These are phyloP conservation scores for Archilochus colubris DNA, from an alignment of 2,113 vertebrate genomes.

Conservation along the genomic window DNA sequence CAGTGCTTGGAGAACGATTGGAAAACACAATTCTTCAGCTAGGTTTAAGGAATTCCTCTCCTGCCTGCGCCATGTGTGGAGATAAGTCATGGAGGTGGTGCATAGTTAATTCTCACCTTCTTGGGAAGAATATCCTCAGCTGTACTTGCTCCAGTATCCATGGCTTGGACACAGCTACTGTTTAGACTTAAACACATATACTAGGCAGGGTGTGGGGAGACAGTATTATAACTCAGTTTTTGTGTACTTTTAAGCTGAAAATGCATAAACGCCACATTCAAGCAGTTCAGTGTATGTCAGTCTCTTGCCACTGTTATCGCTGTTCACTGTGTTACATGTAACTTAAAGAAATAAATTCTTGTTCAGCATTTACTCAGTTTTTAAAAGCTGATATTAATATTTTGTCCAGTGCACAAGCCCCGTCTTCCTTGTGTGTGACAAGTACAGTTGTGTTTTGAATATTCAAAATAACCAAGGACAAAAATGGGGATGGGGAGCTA, in stretches of 20 bases:
- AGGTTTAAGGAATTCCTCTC: neutral
- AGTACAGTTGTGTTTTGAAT: neutral
- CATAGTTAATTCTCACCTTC: neutral
- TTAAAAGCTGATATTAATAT: neutral
- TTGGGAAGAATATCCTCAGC: neutral
- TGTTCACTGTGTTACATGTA: neutral
- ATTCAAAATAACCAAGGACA: neutral
- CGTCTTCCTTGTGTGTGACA: neutral
- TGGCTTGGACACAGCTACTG: neutral
- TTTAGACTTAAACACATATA: neutral
- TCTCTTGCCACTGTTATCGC: neutral
- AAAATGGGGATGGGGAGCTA: neutral
- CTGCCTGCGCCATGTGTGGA: neutral
- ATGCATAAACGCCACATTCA: neutral
- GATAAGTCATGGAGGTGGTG: neutral
- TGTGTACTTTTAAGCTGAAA: neutral
- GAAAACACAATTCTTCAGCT: neutral
- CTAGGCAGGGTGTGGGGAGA: neutral
- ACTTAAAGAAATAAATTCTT: neutral
- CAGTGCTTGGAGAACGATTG: neutral
- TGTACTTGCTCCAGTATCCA: neutral
- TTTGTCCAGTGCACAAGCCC: neutral
- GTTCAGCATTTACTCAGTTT: neutral
- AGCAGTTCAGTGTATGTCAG: neutral
- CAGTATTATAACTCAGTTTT: neutral